Evolutionary conservation across 1,140 invertebrate species (phyloP), one percentile per base, ranked within the genome.

Genomic region (Doryteuthis pealeii): DNA sequence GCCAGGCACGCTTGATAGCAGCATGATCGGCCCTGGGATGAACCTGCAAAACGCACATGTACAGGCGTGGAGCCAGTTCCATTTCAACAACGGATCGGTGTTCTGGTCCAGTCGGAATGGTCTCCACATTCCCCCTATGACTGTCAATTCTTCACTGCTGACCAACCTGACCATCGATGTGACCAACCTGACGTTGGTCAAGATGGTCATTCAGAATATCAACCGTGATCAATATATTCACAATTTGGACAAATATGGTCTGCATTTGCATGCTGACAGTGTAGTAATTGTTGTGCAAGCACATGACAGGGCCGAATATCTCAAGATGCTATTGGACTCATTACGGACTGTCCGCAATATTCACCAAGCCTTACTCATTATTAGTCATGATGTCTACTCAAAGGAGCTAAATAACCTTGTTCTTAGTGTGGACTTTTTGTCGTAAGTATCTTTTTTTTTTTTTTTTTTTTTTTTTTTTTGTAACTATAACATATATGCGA

Each of bases 381-480:
- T 99, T 87, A 98, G 96, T 67, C 97, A 99, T 88, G 97, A 99
- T 88, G 92, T 94, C 77, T 98, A 94, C 88, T 93, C 96, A 80
- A 92, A 94, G 68, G 93, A 96, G 84, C 95, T 99, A 79, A 99
- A 99, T 87, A 92, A 92, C 80, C 89, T 99, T 68, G 93, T 99
- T 66, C 92, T 93, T 83, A 93, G 92, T 77, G 94, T 98, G 73
- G 94, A 95, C 84, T 97, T 96, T 88, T 87, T 77, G 85, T 85
- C 12, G 87, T 88, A 82, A 86, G 86, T 85, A 71, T 73, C n/a
- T n/a, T n/a, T n/a, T n/a, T n/a, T n/a, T n/a, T n/a, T n/a, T n/a
- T n/a, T n/a, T n/a, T n/a, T n/a, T n/a, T 70, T 65, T 70, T 69
- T 75, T 70, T 69, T 69, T 65, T 72, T 68, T n/a, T 45, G 15